phyloP scores from a whole-genome alignment of 2,113 vertebrate genomes.

The Alexandromys fortis region DNA sequence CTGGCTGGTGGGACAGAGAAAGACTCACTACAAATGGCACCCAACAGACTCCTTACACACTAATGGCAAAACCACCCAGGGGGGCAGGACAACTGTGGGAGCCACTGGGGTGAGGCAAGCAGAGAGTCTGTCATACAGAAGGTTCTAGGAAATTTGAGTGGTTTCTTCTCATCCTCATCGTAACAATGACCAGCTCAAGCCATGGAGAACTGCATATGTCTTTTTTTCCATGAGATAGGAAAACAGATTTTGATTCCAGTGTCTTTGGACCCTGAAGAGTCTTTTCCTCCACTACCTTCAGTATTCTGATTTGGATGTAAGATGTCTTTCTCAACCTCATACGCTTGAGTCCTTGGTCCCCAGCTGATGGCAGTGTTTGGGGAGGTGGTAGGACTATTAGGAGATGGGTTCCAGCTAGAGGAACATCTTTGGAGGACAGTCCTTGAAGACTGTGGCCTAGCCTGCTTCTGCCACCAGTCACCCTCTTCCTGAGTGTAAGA shows the following conservation, averaged over 20 bases:
- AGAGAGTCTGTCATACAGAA: not conserved
- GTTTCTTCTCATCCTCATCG: not conserved
- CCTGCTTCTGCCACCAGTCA: not conserved
- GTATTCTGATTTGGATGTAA: not conserved
- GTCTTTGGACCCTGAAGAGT: not conserved
- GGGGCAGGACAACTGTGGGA: not conserved
- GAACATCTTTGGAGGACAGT: not conserved
- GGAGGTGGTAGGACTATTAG: not conserved
- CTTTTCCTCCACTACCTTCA: not conserved
- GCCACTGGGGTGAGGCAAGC: fast-evolving
- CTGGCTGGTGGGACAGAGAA: not conserved
- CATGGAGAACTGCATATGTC: not conserved
- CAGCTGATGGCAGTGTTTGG: not conserved
- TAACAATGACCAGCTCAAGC: not conserved
- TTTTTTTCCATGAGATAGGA: not conserved
- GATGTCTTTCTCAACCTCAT: too few relatives aligned
- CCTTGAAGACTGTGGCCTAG: not conserved
- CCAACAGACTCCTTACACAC: not conserved
- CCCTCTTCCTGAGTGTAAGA: not conserved
- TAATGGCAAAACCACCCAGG: not conserved
- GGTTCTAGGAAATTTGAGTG: not conserved
- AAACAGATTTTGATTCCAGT: not conserved
- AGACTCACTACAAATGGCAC: not conserved
- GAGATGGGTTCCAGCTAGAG: not conserved
- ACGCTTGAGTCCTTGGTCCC: not conserved